These are phyloP conservation scores for Sarcophaga subvicina DNA, from an alignment of 2,888 invertebrate genomes.

Conservation along the genomic window DNA sequence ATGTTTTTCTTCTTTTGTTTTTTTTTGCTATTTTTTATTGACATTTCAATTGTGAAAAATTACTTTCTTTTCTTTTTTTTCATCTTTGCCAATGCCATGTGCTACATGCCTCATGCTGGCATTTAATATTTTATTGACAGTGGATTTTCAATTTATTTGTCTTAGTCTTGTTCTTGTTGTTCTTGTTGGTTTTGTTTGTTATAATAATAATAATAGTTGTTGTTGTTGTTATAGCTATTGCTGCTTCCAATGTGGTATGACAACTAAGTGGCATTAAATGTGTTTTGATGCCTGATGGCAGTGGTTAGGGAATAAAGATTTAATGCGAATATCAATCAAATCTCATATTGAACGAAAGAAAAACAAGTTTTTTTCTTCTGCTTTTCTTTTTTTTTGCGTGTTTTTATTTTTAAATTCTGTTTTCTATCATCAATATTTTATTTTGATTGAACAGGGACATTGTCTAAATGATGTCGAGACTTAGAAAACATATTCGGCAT, in stretches of 20 bases:
- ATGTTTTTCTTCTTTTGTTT: not conserved
- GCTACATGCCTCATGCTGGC: constrained; percentile 21
- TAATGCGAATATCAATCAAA: not conserved
- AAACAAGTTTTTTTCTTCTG: too few species aligned
- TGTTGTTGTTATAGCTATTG: too few species aligned
- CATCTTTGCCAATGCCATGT: constrained; percentile 20
- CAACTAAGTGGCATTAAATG: not conserved
- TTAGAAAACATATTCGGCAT: too few species aligned
- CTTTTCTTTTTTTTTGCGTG: too few species aligned
- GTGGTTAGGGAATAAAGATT: not conserved
- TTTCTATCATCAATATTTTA: too few species aligned
- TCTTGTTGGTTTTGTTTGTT: too few species aligned
- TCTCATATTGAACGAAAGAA: too few species aligned
- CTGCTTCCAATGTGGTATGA: not conserved
- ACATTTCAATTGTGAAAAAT: constrained; percentile 43
- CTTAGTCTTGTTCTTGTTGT: too few species aligned
- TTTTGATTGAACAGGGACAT: too few species aligned
- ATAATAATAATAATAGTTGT: too few species aligned
- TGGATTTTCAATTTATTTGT: not conserved
- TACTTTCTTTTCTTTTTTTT: not conserved
- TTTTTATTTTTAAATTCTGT: too few species aligned
- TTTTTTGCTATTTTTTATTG: constrained; percentile 2
- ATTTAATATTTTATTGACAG: constrained; percentile 10
- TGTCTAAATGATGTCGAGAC: too few species aligned
- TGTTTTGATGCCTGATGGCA: not conserved